phyloP scores from a whole-genome alignment of 2,797 vertebrate genomes.

The Hydrocynus forskahlii region DNA sequence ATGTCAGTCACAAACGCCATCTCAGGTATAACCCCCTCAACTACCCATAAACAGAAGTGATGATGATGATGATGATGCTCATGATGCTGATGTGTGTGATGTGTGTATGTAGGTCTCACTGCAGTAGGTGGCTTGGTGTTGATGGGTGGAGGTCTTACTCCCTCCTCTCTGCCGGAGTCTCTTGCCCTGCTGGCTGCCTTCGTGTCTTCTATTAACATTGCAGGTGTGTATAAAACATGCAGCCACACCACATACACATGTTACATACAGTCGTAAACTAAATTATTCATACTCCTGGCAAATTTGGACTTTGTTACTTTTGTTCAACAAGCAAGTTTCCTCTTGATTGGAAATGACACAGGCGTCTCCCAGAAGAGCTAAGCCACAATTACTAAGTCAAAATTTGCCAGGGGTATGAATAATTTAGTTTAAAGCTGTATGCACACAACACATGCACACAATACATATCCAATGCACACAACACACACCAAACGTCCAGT shows the following conservation, averaged over 20 bases:
- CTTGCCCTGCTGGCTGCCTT: conserved; percentile 83
- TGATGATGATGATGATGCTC: neutral
- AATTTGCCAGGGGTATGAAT: too few relatives aligned
- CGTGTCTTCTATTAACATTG: conserved; percentile 85
- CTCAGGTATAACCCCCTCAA: conserved; percentile 77
- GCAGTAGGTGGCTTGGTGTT: conserved; percentile 84
- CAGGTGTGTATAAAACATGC: conserved; percentile 66
- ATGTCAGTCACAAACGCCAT: conserved; percentile 88
- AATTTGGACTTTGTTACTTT: too few relatives aligned
- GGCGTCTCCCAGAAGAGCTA: too few relatives aligned
- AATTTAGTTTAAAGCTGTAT: too few relatives aligned
- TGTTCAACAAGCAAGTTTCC: too few relatives aligned
- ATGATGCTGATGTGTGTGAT: conserved; percentile 2
- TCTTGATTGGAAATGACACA: too few relatives aligned
- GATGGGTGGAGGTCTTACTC: conserved; percentile 83
- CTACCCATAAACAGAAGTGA: conserved; percentile 67
- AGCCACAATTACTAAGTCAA: too few relatives aligned
- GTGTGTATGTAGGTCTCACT: conserved; percentile 75
- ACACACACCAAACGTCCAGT: neutral
- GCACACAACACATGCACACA: neutral
- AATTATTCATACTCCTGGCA: too few relatives aligned
- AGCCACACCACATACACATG: neutral
- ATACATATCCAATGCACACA: neutral
- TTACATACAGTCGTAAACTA: too few relatives aligned
- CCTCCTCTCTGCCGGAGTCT: conserved; percentile 74